Percentiles rank a stretch among this genome's conserved stretches.
Conservation (phyloP, 2,888 invertebrate genomes). For the Mesochorus sp. region DNA sequence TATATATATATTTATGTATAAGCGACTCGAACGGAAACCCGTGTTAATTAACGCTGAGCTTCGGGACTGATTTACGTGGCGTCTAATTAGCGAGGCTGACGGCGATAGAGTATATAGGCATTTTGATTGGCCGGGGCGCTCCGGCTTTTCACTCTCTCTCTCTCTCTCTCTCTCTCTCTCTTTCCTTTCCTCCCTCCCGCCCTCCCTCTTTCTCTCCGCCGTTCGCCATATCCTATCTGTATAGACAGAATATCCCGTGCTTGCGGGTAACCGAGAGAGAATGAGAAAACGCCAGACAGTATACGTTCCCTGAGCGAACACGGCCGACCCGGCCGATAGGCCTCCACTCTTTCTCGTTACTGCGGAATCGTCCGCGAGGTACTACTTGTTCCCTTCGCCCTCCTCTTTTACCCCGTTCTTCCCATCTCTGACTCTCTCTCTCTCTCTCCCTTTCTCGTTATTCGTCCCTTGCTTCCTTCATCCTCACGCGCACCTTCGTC, state of each 20-base stretch:
- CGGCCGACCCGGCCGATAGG: slow-evolving; percentile 69
- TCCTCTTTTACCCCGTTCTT: neutral
- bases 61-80: slow-evolving; percentile 82
- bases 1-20: too few relatives aligned
- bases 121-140: slow-evolving; percentile 80
- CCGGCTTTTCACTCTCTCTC: slow-evolving; percentile 42
- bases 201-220: slow-evolving; percentile 12
- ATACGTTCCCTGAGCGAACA: slow-evolving; percentile 54
- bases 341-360: slow-evolving; percentile 74
- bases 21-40: slow-evolving; percentile 79
- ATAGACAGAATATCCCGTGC: slow-evolving; percentile 6
- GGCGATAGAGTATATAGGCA: slow-evolving; percentile 79
- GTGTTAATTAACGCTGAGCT: slow-evolving; percentile 82
- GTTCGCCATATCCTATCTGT: slow-evolving; percentile 5
- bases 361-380: slow-evolving; percentile 72
- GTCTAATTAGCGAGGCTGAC: slow-evolving; percentile 81
- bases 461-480: neutral
- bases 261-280: slow-evolving; percentile 24
- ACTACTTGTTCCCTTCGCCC: slow-evolving; percentile 30
- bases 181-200: slow-evolving; percentile 11
- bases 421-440: neutral
- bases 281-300: slow-evolving; percentile 50
- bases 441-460: neutral
- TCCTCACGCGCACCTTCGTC: slow-evolving; percentile 19
- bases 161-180: slow-evolving; percentile 15